Base-by-base conservation (phyloP, 2,888 invertebrate genomes). In the Synergus gifuensis region DNA sequence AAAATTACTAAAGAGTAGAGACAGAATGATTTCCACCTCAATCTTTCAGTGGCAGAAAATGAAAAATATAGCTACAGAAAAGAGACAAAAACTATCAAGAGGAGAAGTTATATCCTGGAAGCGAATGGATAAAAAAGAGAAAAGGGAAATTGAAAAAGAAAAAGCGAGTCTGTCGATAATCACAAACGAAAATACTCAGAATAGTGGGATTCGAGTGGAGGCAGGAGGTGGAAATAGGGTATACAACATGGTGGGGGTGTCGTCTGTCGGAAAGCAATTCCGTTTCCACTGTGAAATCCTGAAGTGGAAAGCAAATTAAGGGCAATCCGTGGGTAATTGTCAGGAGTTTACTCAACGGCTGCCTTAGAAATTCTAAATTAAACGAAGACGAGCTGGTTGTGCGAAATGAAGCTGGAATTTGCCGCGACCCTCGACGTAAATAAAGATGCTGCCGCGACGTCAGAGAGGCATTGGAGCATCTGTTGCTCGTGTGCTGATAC, bases 401-500 rank as follows among this genome's bases (percentile, higher is more conserved):
- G 44, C 46, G 22, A 81, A 77, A 66, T 76, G 77, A 42, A 77
- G 28, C 67, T 44, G 73, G 67, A 80, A 77, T 77, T 67, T 42
- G 78, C 67, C n/a, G 63, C 58, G 16, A 67, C 58, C 18, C 22
- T 78, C 8, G 77, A 77, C 76, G 3, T 28, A 36, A 64, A 78
- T 78, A 73, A 82, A 81, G 79, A 82, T 67, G 78, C 79, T 46
- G 73, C 40, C 44, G 58, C 54, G 64, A 46, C 40, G 18, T 58
- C 69, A 76, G 58, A 78, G 78, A 81, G 84, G 81, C 81, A 81
- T 78, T 81, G 82, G 82, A 87, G 88, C 88, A 88, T 88, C 88
- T 88, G 88, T 88, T 88, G 88, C 88, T 86, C 85, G 83, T 69
- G 73, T 54, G 54, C 54, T 54, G 73, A 84, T 83, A 83, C 88